These are phyloP conservation scores for Scyliorhinus canicula DNA, from an alignment of 2,797 vertebrate genomes.

Conservation along the genomic window DNA sequence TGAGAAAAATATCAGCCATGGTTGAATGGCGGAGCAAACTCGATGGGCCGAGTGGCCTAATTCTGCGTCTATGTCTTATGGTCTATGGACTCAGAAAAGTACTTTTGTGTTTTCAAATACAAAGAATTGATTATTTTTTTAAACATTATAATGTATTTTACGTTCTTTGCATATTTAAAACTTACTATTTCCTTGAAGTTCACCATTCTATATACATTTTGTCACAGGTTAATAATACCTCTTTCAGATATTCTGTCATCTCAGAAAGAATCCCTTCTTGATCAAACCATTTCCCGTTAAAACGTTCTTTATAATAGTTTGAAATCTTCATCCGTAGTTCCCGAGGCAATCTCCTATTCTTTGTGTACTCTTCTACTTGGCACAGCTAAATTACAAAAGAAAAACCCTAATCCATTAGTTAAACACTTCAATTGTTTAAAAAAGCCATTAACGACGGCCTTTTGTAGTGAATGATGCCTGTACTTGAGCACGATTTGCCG, in stretches of 20 bases:
- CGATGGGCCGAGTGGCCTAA: too few relatives aligned
- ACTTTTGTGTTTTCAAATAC: neutral
- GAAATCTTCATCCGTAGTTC: constrained; percentile 61
- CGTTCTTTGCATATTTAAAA: neutral
- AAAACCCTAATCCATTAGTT: neutral
- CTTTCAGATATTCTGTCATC: constrained; percentile 59
- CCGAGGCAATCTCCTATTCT: constrained; percentile 66
- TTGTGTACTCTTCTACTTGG: constrained; percentile 66
- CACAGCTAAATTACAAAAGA: constrained; percentile 54
- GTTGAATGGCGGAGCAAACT: too few relatives aligned
- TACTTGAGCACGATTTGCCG: neutral
- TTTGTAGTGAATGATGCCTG: neutral
- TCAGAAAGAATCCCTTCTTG: constrained; percentile 63
- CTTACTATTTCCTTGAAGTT: neutral
- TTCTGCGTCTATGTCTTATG: too few relatives aligned
- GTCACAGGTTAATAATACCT: constrained; percentile 46
- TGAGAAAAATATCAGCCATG: too few relatives aligned
- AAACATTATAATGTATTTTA: neutral
- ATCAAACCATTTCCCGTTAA: constrained; percentile 61
- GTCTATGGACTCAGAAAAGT: too few relatives aligned
- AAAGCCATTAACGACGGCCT: neutral
- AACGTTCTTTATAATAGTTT: constrained; percentile 64
- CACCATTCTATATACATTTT: neutral
- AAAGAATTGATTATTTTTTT: neutral
- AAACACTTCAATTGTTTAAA: neutral